phyloP scores from a whole-genome alignment of 2,797 vertebrate genomes.

The Tarsius wallacei region DNA sequence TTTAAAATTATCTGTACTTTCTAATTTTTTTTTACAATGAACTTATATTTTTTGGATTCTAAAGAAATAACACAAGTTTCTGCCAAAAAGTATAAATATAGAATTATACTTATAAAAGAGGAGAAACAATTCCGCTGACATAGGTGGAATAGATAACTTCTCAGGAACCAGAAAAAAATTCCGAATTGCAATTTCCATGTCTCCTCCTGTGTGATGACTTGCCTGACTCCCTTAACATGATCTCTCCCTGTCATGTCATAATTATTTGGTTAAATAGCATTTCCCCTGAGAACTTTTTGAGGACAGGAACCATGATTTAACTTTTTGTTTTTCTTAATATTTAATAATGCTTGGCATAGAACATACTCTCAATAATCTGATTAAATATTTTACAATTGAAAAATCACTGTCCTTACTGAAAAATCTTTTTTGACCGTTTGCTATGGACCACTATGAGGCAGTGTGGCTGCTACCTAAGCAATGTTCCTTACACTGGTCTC shows the following conservation, averaged over 20 bases:
- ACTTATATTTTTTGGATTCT: background rate
- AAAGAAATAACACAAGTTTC: background rate
- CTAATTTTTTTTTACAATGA: constrained; percentile 25
- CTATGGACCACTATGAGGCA: background rate
- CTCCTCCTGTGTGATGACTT: background rate
- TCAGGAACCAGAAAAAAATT: constrained; percentile 1
- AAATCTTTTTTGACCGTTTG: background rate
- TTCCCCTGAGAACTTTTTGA: background rate
- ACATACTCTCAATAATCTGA: background rate
- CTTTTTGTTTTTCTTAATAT: constrained; percentile 24
- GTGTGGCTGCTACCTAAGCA: background rate
- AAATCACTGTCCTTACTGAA: background rate
- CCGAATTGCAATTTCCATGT: background rate
- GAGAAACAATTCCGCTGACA: background rate
- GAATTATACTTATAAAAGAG: background rate
- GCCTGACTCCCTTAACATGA: background rate
- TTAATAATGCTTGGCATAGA: background rate
- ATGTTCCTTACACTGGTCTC: background rate
- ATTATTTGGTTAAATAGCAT: background rate
- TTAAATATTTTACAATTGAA: constrained; percentile 24
- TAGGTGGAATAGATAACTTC: background rate
- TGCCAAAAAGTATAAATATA: background rate
- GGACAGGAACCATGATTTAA: background rate
- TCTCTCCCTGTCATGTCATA: background rate
- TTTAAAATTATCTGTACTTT: background rate